Evolutionary conservation across 2,888 invertebrate species (phyloP), one percentile per base, ranked within the genome.

Genomic region (Isotomurus palustris): DNA sequence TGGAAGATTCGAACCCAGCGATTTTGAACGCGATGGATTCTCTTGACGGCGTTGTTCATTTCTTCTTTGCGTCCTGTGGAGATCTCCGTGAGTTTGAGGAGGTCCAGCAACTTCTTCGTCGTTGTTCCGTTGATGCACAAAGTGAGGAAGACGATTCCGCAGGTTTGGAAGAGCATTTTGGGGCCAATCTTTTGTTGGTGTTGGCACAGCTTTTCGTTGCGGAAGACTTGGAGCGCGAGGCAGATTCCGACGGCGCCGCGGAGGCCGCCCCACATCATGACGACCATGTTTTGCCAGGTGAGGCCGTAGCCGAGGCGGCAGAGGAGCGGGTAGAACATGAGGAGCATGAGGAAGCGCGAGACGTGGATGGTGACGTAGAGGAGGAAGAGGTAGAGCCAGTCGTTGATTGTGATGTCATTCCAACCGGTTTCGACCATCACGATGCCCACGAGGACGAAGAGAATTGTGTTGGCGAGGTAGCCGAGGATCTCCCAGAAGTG

Each of bases 371-470:
- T 73, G 49, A 74, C 67, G 61, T 76, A 77, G 3, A 76, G 71
- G 72, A 78, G 54, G 75, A 79, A 67, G 74, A 80, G 72, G 76
- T 80, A 64, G 76, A 80, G 55, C 77, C 79, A 53, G 76, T 78
- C 76, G 73, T 78, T 60, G 73, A 73, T 75, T 19, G 78, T 75
- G 12, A 81, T 76, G 49, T 77, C 73, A 28, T 76, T 76, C 12
- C 79, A 73, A 14, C 74, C 74, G 55, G 75, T 79, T 67, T 81
- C 80, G 44, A 81, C 78, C 25, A 83, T 81, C 32, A 82, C 79
- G 14, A 82, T 80, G 0, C 83, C 83, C 0, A 82, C 79, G 72
- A 83, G 78, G 1, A 82, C 78, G 58, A 83, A 83, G 41, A 83
- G 77, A n/a, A 83, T 71, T 0, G 82, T 81, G 67, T 83, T 83